These are phyloP conservation scores for Drusus annulatus DNA, from an alignment of 1,140 invertebrate genomes.

Conservation along the genomic window DNA sequence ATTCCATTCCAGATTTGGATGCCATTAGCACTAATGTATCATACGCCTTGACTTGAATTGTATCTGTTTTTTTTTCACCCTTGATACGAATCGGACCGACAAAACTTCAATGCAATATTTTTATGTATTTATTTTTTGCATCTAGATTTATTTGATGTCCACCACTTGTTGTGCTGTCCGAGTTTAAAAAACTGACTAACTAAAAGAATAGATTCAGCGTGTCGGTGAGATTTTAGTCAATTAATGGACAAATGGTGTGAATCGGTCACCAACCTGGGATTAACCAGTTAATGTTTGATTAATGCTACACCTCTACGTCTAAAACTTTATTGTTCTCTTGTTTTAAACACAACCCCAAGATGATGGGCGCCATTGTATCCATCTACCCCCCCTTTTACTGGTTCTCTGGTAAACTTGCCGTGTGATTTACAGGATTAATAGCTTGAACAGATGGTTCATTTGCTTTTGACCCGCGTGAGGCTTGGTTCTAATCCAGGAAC, in stretches of 20 bases:
- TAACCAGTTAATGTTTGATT: not conserved
- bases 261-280: slow-evolving; percentile 15
- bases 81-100: no score
- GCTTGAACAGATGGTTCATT: not conserved
- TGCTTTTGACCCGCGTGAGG: not conserved
- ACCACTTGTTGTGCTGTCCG: no score
- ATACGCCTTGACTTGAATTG: no score
- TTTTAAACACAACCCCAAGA: not conserved
- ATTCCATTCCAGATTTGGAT: no score
- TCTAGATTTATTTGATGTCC: no score
- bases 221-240: not conserved
- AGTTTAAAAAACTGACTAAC: no score
- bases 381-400: not conserved
- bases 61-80: no score
- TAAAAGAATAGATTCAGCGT: no score
- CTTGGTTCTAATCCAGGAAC: slow-evolving; percentile 18
- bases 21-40: no score
- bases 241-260: slow-evolving; percentile 3
- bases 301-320: not conserved
- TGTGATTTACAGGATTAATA: not conserved
- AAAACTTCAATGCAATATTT: no score
- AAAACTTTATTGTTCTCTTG: slow-evolving; percentile 3
- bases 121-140: no score
- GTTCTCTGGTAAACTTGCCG: not conserved
- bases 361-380: not conserved